phyloP scores from a whole-genome alignment of 2,888 invertebrate genomes.

The Melieria picta region DNA sequence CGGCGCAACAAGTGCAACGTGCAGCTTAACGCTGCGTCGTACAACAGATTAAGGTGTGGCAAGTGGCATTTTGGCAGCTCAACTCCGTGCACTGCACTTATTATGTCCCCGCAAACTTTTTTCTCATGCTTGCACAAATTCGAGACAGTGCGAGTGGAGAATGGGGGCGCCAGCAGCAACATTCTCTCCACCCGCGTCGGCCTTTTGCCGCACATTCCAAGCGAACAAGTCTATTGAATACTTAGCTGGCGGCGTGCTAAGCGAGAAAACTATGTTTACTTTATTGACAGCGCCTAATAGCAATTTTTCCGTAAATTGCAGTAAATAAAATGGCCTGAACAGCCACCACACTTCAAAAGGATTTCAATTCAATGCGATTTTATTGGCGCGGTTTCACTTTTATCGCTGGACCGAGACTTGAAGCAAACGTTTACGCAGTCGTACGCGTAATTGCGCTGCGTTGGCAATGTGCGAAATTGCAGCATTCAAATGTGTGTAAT shows the following conservation, averaged over 20 bases:
- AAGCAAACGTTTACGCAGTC: no score
- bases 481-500: no score
- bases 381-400: no score
- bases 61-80: slow-evolving; percentile 41
- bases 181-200: background rate
- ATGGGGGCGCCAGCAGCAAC: background rate
- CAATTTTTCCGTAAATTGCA: no score
- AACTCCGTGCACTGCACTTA: slow-evolving; percentile 21
- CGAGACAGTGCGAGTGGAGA: background rate
- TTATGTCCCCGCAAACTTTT: slow-evolving; percentile 1
- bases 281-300: no score
- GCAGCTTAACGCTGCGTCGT: background rate
- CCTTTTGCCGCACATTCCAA: background rate
- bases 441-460: no score
- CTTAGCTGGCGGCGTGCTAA: background rate
- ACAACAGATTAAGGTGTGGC: slow-evolving; percentile 37
- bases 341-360: no score
- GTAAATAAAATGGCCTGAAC: no score
- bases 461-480: no score
- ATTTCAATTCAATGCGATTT: no score
- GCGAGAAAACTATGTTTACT: no score
- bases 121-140: background rate
- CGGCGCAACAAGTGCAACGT: slow-evolving; percentile 14
- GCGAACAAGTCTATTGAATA: background rate
- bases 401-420: no score